These are phyloP conservation scores for Toxotes chatareus DNA, from an alignment of 2,113 vertebrate genomes.

Conservation along the genomic window DNA sequence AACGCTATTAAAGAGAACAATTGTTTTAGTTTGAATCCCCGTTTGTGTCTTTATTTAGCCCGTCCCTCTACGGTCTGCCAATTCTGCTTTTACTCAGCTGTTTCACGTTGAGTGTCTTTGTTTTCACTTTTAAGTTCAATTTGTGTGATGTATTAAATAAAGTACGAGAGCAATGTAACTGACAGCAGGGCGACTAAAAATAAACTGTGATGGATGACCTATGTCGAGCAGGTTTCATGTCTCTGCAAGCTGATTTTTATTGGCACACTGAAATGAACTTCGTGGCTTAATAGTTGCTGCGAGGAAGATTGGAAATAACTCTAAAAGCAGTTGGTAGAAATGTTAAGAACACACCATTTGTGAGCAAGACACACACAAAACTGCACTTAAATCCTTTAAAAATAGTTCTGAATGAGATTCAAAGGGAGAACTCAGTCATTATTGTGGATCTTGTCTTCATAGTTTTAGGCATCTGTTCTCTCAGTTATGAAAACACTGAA, in stretches of 20 bases:
- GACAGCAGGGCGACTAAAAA: constrained; percentile 8
- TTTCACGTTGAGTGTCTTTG: constrained; percentile 37
- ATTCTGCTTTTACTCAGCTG: constrained; percentile 1
- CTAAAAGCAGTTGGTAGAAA: neutral
- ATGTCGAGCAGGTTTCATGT: neutral
- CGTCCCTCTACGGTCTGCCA: neutral
- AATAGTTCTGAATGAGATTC: neutral
- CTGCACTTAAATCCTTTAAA: neutral
- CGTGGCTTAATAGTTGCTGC: neutral
- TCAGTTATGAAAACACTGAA: too few relatives aligned
- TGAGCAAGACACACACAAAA: neutral
- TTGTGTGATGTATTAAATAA: constrained; percentile 16
- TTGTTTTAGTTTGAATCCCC: neutral
- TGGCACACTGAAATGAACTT: neutral
- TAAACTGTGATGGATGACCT: neutral
- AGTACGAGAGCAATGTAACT: neutral
- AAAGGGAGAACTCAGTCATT: too few relatives aligned
- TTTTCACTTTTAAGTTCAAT: neutral
- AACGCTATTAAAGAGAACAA: neutral
- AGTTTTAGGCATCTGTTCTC: too few relatives aligned
- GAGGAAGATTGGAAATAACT: neutral
- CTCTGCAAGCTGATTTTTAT: neutral
- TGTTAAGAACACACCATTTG: neutral
- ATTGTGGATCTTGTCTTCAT: too few relatives aligned
- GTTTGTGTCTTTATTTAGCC: neutral